phyloP scores from a whole-genome alignment of 2,888 invertebrate genomes.

The Eristalinus aeneus region DNA sequence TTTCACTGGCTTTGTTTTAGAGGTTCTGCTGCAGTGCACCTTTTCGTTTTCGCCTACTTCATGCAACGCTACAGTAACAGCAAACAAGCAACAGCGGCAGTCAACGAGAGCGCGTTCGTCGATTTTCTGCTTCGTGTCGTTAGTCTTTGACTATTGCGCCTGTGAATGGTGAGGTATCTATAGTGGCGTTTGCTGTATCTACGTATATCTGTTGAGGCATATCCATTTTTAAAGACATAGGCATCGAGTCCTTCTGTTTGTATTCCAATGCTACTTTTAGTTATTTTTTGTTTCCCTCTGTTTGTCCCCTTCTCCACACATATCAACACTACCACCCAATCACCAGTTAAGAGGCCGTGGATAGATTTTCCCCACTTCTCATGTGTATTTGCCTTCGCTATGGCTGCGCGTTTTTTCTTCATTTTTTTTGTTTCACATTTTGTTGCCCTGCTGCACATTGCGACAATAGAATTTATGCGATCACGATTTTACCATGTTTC shows the following conservation, averaged over 20 bases:
- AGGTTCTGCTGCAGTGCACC: conserved; percentile 63
- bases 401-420: conserved; percentile 33
- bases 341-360: conserved; percentile 16
- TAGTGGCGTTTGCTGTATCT: conserved; percentile 9
- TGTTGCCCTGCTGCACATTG: conserved; percentile 68
- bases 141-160: conserved; percentile 68
- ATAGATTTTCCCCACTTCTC: conserved; percentile 45
- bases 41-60: conserved; percentile 65
- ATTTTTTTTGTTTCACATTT: conserved; percentile 25
- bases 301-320: background rate
- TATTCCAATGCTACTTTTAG: conserved; percentile 52
- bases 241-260: conserved; percentile 71
- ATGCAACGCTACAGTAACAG: background rate
- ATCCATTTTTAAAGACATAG: conserved; percentile 66
- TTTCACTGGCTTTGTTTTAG: conserved; percentile 61
- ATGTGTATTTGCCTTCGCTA: conserved; percentile 52
- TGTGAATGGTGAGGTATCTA: conserved; percentile 39
- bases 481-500: conserved; percentile 74
- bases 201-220: conserved; percentile 63
- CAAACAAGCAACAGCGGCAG: conserved; percentile 32
- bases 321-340: background rate
- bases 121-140: conserved; percentile 62
- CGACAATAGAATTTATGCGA: conserved; percentile 74
- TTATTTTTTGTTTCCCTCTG: conserved; percentile 10
- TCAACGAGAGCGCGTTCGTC: conserved; percentile 48